Conservation (phyloP, 2,113 vertebrate genomes). For the Puma concolor region DNA sequence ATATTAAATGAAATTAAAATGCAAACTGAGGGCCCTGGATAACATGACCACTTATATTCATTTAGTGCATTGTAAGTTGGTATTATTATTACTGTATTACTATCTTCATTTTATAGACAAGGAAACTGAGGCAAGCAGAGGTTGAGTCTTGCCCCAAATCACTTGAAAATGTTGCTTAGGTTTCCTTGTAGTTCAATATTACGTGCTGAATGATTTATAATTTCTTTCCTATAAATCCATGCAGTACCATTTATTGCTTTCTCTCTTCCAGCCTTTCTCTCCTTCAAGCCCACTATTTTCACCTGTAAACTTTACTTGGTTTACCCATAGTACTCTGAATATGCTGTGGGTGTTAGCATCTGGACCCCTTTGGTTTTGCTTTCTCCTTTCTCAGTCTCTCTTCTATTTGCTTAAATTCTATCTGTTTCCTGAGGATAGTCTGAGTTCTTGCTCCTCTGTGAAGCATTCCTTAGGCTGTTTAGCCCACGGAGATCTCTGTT, state of each 20-base stretch:
- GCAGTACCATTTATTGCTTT: neutral
- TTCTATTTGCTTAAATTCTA: neutral
- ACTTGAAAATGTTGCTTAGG: neutral
- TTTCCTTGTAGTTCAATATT: neutral
- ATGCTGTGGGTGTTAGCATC: neutral
- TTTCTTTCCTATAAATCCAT: neutral
- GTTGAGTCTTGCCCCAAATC: neutral
- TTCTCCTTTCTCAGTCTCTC: neutral
- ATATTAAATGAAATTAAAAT: neutral
- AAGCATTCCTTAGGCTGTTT: neutral
- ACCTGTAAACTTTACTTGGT: neutral
- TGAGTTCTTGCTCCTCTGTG: neutral
- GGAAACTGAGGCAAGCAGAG: neutral
- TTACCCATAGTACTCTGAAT: neutral
- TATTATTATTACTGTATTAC: neutral
- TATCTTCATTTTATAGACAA: neutral
- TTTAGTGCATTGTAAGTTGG: neutral
- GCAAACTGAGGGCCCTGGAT: neutral
- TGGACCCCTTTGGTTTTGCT: neutral
- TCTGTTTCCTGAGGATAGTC: neutral
- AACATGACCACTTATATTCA: neutral
- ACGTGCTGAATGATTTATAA: neutral
- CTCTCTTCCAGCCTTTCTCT: neutral
- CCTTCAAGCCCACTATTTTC: neutral
- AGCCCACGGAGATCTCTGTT: neutral